Evolutionary conservation across 2,797 vertebrate genomes (phyloP).

Genomic region (Cossypha dichroa): DNA sequence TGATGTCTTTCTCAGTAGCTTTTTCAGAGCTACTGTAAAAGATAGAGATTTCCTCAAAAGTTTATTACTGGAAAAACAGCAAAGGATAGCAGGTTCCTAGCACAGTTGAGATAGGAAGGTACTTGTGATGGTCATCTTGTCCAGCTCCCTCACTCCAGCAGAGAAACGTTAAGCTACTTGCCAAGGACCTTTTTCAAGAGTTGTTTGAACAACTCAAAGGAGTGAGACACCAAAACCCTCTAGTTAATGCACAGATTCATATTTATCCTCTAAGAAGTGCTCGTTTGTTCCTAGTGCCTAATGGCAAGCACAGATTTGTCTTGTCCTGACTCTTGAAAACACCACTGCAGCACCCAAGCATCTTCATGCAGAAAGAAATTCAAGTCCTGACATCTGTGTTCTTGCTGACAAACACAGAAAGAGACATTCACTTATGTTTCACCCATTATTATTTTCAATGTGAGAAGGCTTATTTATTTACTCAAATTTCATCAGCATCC

Average conservation of each 20-base stretch:
- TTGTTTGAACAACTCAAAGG: not conserved
- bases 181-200: not conserved
- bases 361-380: not conserved
- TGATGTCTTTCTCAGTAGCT: not conserved
- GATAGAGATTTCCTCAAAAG: not conserved
- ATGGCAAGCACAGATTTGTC: not conserved
- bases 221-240: not conserved
- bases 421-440: not conserved
- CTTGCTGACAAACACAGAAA: not conserved
- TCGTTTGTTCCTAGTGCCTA: not conserved
- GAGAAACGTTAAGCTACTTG: not conserved
- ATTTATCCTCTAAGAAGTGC: not conserved
- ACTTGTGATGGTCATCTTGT: not conserved
- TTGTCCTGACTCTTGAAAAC: not conserved
- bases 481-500: not conserved
- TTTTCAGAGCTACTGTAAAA: not conserved
- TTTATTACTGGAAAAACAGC: not conserved
- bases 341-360: not conserved
- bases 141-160: not conserved
- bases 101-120: not conserved
- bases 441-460: not conserved
- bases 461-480: not conserved
- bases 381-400: fast-evolving
- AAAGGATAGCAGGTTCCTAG: not conserved
- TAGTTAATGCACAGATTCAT: not conserved